Evolutionary conservation across 2,888 invertebrate species (phyloP), one percentile per base, ranked within the genome.

Genomic region (Lithophane ornitopus): DNA sequence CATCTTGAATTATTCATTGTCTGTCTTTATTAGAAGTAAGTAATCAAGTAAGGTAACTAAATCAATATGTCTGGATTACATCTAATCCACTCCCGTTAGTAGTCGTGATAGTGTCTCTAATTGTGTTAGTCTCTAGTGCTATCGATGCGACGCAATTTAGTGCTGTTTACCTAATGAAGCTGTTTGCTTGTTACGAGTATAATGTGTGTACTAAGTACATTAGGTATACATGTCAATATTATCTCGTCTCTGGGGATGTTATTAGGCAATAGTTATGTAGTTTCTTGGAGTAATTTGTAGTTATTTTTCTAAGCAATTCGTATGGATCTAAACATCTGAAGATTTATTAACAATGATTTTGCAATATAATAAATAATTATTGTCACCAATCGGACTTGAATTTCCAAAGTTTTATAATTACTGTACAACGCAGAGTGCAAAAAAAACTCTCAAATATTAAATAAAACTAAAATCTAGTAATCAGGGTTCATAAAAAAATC

Each of bases 41-140:
- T 26, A 52, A 52, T 34, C 11, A 19, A 79, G 34, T 62, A 4
- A n/a, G 39, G 52, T 66, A 14, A 61, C 54, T 49, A 12, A n/a
- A 52, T 76, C 70, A 76, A 76, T 76, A 56, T 28, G 34, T 26
- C 14, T 66, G 22, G 56, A 44, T 61, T 46, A 67, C 14, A 34
- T 8, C 8, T 34, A 49, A 39, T 49, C 19, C 52, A 28, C n/a
- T 46, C 41, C 52, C 14, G 3, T 72, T n/a, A 76, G n/a, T 67
- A 26, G 19, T 28, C 12, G 26, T 41, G 14, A 52, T 56, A 16
- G 52, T 26, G 16, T 59, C 28, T 65, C 8, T 76, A 71, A 63
- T 82, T 63, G 68, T 65, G 34, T 80, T 70, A 56, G 28, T 1
- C 14, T 59, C 26, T 28, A 68, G 68, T 22, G 28, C 14, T 69